Evolutionary conservation across 2,797 vertebrate genomes (phyloP).

Genomic region (Dendrocincla tyrannina): DNA sequence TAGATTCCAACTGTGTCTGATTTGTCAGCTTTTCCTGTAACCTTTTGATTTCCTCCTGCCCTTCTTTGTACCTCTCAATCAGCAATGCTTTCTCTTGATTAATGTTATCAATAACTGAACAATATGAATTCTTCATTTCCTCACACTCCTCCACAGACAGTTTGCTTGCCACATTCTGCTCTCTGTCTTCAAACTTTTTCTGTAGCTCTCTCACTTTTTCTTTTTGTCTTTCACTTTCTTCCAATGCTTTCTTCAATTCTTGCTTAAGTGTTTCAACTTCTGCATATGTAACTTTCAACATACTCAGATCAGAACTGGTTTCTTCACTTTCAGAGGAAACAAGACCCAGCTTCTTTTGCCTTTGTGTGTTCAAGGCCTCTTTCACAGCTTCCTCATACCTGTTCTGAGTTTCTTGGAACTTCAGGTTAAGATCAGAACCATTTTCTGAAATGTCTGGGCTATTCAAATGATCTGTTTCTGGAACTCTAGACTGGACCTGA

Average conservation of each 20-base stretch:
- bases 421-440: slow-evolving; percentile 83
- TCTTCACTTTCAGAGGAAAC: slow-evolving; percentile 54
- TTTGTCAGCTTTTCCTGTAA: slow-evolving; percentile 87
- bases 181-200: slow-evolving; percentile 76
- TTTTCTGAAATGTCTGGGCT: slow-evolving; percentile 81
- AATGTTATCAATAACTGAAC: slow-evolving; percentile 78
- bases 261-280: slow-evolving; percentile 82
- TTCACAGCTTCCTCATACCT: slow-evolving; percentile 82
- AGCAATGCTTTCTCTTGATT: slow-evolving; percentile 82
- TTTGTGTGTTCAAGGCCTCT: slow-evolving; percentile 81
- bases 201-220: slow-evolving; percentile 82
- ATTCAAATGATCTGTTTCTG: slow-evolving; percentile 35
- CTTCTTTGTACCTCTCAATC: slow-evolving; percentile 86
- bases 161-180: slow-evolving; percentile 20
- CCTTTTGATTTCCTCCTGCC: slow-evolving; percentile 89
- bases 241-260: slow-evolving; percentile 78
- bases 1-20: slow-evolving; percentile 81
- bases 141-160: slow-evolving; percentile 77
- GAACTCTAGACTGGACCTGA: slow-evolving; percentile 72
- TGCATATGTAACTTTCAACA: slow-evolving; percentile 60
- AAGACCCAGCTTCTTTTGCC: slow-evolving; percentile 65
- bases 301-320: slow-evolving; percentile 57
- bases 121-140: slow-evolving; percentile 79
- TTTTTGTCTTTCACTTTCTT: slow-evolving; percentile 79
- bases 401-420: slow-evolving; percentile 84